phyloP scores from a whole-genome alignment of 2,797 vertebrate genomes.

The Esox masquinongy region DNA sequence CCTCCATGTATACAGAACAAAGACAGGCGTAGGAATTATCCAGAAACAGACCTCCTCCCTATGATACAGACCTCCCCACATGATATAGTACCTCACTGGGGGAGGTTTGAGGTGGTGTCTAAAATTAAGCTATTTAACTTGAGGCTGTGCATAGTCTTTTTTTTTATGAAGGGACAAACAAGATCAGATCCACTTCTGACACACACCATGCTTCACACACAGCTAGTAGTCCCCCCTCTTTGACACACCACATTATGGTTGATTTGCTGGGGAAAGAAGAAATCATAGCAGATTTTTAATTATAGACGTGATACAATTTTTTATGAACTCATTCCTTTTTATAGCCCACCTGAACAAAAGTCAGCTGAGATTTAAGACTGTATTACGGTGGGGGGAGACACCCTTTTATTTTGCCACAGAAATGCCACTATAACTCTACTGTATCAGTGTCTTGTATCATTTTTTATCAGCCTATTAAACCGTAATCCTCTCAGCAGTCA shows the following conservation, averaged over 20 bases:
- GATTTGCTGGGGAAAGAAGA: conserved; percentile 30
- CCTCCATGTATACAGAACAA: background rate
- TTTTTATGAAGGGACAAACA: too few species aligned
- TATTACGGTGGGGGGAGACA: conserved; percentile 24
- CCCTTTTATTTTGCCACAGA: conserved; percentile 35
- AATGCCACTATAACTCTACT: conserved; percentile 37
- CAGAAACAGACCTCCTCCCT: background rate
- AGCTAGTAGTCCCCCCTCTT: background rate
- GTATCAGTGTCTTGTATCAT: background rate
- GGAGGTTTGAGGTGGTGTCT: too few species aligned
- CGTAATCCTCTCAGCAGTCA: conserved; percentile 47
- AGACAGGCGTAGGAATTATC: background rate
- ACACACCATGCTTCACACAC: background rate
- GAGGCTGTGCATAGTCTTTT: too few species aligned
- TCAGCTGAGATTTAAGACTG: conserved; percentile 41
- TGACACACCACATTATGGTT: background rate
- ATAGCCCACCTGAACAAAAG: conserved; percentile 45
- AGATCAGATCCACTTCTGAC: background rate
- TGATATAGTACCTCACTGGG: background rate
- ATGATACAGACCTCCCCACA: background rate
- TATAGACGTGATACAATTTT: conserved; percentile 53
- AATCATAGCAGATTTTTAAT: conserved; percentile 44
- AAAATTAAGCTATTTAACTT: too few species aligned
- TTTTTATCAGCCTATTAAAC: conserved; percentile 44
- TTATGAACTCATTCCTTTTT: conserved; percentile 56